Percentiles rank a stretch among this genome's conserved stretches.
Evolutionary conservation across 2,113 vertebrate genomes (phyloP).

Genomic region (Erinaceus europaeus): DNA sequence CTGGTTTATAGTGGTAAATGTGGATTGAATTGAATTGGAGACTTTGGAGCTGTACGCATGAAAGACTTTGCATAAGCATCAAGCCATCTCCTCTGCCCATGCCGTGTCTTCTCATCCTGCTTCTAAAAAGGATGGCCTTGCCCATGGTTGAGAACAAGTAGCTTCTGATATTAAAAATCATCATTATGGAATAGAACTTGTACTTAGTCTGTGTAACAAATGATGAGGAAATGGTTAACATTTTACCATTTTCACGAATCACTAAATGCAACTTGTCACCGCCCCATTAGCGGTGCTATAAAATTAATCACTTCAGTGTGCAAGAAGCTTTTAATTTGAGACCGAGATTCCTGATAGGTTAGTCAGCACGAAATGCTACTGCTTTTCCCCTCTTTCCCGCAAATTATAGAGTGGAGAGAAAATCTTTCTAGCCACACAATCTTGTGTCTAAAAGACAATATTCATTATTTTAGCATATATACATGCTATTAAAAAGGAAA

Average conservation of each 20-base stretch:
- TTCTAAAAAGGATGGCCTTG: neutral
- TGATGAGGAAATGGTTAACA: neutral
- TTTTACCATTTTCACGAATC: neutral
- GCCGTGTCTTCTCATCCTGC: too few relatives aligned
- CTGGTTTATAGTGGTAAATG: too few relatives aligned
- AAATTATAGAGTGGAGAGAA: neutral
- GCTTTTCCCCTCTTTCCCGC: neutral
- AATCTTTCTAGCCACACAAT: neutral
- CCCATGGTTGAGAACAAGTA: neutral
- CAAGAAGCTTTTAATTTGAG: constrained; percentile 34
- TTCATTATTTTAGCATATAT: neutral
- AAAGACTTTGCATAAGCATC: too few relatives aligned
- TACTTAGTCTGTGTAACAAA: constrained; percentile 15
- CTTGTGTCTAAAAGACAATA: neutral
- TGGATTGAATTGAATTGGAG: too few relatives aligned
- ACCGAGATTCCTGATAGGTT: neutral
- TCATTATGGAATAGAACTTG: neutral
- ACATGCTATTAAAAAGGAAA: neutral
- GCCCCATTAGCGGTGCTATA: neutral
- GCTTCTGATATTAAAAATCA: constrained; percentile 23
- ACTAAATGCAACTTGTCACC: neutral
- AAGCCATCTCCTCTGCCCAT: too few relatives aligned
- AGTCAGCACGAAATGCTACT: neutral
- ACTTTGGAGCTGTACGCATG: too few relatives aligned
- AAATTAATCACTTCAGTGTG: neutral